phyloP scores from a whole-genome alignment of 2,888 invertebrate genomes.

The Phrixothrix hirtus region DNA sequence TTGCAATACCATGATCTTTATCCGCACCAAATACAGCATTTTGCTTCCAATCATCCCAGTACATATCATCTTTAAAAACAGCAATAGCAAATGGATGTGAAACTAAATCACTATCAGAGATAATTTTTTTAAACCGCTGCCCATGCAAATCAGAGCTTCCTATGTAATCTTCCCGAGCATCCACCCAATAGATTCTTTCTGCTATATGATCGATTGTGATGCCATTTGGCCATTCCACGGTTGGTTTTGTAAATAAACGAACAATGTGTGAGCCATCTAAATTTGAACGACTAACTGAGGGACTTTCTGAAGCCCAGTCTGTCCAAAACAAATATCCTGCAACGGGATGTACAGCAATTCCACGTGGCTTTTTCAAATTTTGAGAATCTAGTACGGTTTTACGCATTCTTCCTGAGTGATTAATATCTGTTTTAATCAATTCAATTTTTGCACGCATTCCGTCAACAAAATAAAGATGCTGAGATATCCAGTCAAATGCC shows the following conservation, averaged over 20 bases:
- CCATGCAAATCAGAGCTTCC: constrained; percentile 77
- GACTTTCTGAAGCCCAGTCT: constrained; percentile 80
- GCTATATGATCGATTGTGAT: constrained; percentile 81
- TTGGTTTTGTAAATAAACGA: constrained; percentile 66
- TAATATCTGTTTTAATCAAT: constrained; percentile 70
- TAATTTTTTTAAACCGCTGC: constrained; percentile 65
- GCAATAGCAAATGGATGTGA: constrained; percentile 86
- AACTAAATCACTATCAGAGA: constrained; percentile 64
- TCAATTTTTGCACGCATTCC: constrained; percentile 79
- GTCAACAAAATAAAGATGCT: constrained; percentile 86
- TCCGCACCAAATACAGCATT: constrained; percentile 79
- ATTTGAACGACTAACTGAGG: constrained; percentile 77
- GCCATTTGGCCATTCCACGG: constrained; percentile 85
- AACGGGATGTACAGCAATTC: constrained; percentile 82
- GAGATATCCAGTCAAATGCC: constrained; percentile 87
- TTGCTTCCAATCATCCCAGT: constrained; percentile 89
- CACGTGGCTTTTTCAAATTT: constrained; percentile 67
- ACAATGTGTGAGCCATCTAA: constrained; percentile 75
- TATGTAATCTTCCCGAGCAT: constrained; percentile 81
- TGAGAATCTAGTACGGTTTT: constrained; percentile 65
- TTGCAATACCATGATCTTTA: constrained; percentile 71
- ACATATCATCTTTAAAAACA: constrained; percentile 82
- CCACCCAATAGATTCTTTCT: constrained; percentile 85
- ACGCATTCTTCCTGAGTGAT: constrained; percentile 71
- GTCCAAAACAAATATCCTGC: constrained; percentile 85